Conservation (phyloP, 2,113 vertebrate genomes). For the Oenanthe oenanthe region DNA sequence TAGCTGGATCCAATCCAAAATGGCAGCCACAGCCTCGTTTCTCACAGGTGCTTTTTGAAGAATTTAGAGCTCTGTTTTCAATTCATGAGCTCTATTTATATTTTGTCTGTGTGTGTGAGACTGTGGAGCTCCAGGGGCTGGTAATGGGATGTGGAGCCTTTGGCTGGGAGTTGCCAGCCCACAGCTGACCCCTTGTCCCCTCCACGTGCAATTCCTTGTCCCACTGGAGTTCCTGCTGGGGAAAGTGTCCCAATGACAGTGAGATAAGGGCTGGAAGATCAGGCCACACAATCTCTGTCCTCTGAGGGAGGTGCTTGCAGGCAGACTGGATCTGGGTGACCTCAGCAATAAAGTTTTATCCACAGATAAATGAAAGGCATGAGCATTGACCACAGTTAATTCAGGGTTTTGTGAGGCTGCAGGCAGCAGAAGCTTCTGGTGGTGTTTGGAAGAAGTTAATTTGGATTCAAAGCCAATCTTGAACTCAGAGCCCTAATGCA, state of each 20-base stretch:
- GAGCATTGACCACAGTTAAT: background rate
- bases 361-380: background rate
- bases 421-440: background rate
- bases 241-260: background rate
- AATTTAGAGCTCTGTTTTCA: constrained; percentile 57
- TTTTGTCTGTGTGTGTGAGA: constrained; percentile 41
- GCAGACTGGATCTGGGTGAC: background rate
- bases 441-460: background rate
- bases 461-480: background rate
- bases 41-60: constrained; percentile 67
- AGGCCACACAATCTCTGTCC: background rate
- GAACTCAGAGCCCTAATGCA: background rate
- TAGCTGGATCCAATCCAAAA: constrained; percentile 50
- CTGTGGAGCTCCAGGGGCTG: constrained; percentile 13
- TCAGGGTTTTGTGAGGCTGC: background rate
- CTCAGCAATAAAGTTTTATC: background rate
- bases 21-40: constrained; percentile 47
- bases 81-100: constrained; percentile 42
- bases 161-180: background rate
- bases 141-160: constrained; percentile 10
- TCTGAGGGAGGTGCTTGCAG: background rate
- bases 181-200: background rate
- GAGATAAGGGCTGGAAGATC: background rate
- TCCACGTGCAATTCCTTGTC: background rate
- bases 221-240: background rate